Percentiles rank a stretch among this genome's conserved stretches.
These are phyloP conservation scores for Arctocebus calabarensis DNA, from an alignment of 2,797 vertebrate species.

Conservation along the genomic window DNA sequence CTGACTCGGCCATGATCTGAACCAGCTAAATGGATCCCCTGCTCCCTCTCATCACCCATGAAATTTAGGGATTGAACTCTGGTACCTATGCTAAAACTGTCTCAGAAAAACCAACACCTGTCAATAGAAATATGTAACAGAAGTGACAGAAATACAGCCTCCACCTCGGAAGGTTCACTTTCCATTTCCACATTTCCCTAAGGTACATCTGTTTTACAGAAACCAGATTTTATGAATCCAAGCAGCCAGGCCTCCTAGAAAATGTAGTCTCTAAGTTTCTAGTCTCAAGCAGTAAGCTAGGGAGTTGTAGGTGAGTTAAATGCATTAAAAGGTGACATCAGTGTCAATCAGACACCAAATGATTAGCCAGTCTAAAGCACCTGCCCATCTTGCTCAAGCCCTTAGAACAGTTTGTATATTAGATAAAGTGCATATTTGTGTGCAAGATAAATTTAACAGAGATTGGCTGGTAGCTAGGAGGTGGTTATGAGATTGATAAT, in stretches of 20 bases:
- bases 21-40: neutral
- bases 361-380: neutral
- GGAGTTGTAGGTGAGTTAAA: neutral
- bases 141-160: neutral
- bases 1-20: neutral
- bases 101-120: neutral
- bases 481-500: constrained; percentile 41
- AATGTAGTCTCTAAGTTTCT: constrained; percentile 20
- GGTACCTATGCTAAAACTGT: neutral
- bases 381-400: neutral
- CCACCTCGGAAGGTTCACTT: neutral
- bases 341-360: neutral
- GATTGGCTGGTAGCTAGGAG: neutral
- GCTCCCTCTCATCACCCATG: neutral
- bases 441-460: constrained; percentile 14
- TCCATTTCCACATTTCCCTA: neutral
- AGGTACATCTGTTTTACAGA: constrained; percentile 32
- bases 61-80: neutral
- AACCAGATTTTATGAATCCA: constrained; percentile 36
- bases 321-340: neutral
- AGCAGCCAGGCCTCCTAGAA: neutral
- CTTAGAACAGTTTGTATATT: neutral
- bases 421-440: neutral
- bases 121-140: neutral
- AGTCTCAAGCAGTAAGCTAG: constrained; percentile 33